A percentile compares a stretch with the other conserved stretches of the same genome.
Evolutionary conservation across 2,113 vertebrate species (phyloP).

Genomic region (Scatophagus argus): DNA sequence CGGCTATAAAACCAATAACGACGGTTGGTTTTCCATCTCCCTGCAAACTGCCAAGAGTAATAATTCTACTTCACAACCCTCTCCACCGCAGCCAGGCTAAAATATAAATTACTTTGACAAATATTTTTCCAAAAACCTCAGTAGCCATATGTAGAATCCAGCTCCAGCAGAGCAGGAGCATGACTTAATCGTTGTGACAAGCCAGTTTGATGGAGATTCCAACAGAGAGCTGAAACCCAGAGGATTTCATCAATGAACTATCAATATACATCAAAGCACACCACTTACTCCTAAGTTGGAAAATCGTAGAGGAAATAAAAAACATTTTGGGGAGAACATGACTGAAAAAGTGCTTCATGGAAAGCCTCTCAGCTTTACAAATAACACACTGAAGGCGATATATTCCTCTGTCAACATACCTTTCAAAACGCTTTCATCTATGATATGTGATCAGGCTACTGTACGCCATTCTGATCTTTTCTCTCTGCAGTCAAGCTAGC

Average conservation of each 20-base stretch:
- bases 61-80: slow-evolving; percentile 74
- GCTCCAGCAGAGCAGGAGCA: slow-evolving; percentile 26
- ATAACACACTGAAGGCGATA: slow-evolving; percentile 3
- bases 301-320: neutral
- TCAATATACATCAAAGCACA: slow-evolving; percentile 5
- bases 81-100: slow-evolving; percentile 52
- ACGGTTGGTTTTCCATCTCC: slow-evolving; percentile 75
- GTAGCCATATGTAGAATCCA: slow-evolving; percentile 54
- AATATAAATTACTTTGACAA: slow-evolving; percentile 80
- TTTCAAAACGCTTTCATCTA: slow-evolving; percentile 44
- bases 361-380: slow-evolving; percentile 15
- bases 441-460: slow-evolving; percentile 61
- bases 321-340: neutral
- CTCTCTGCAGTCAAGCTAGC: slow-evolving; percentile 49
- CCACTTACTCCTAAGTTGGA: neutral
- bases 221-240: slow-evolving; percentile 34
- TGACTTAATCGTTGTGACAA: slow-evolving; percentile 51
- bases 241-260: slow-evolving; percentile 33
- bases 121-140: slow-evolving; percentile 77
- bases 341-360: slow-evolving; percentile 8
- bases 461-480: slow-evolving; percentile 60
- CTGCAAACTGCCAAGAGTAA: slow-evolving; percentile 72
- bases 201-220: slow-evolving; percentile 37
- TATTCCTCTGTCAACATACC: slow-evolving; percentile 52
- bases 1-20: slow-evolving; percentile 76